Evolutionary conservation across 2,888 invertebrate genomes (phyloP).

Genomic region (Ochropacha duplaris): DNA sequence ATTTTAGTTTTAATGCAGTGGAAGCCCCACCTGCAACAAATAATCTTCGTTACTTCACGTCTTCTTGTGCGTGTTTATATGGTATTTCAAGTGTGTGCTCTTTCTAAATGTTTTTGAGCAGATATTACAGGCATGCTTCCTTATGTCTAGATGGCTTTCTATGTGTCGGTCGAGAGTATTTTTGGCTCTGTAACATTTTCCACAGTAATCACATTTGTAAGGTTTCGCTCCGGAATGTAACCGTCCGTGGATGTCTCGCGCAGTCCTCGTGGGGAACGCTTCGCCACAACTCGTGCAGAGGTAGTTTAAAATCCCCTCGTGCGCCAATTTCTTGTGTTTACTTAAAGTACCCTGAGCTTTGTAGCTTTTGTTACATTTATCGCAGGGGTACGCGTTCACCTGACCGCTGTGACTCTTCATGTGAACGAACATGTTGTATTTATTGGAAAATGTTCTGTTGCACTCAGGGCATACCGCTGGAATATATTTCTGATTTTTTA

Average conservation of each 20-base stretch:
- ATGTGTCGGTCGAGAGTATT: conserved; percentile 56
- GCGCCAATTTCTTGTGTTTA: conserved; percentile 64
- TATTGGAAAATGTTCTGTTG: conserved; percentile 71
- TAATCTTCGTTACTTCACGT: conserved; percentile 45
- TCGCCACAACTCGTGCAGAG: conserved; percentile 73
- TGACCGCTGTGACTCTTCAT: conserved; percentile 60
- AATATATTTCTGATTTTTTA: conserved; percentile 54
- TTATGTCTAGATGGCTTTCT: conserved; percentile 55
- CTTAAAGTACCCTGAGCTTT: conserved; percentile 67
- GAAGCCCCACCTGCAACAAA: conserved; percentile 70
- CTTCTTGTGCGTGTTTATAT: conserved; percentile 57
- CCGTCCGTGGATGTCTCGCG: conserved; percentile 65
- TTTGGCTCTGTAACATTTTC: conserved; percentile 54
- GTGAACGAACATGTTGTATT: conserved; percentile 76
- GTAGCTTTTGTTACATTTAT: conserved; percentile 70
- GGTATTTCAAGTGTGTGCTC: conserved; percentile 62
- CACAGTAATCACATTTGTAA: conserved; percentile 67
- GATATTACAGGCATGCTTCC: conserved; percentile 53
- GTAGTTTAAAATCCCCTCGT: conserved; percentile 67
- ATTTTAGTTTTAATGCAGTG: conserved; percentile 14
- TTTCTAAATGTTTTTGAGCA: conserved; percentile 64
- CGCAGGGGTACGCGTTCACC: conserved; percentile 47
- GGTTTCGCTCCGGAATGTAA: conserved; percentile 75
- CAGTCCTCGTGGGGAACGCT: conserved; percentile 66
- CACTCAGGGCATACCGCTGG: conserved; percentile 76